phyloP scores from a whole-genome alignment of 2,888 invertebrate species.

The Drosophila fungiperda region DNA sequence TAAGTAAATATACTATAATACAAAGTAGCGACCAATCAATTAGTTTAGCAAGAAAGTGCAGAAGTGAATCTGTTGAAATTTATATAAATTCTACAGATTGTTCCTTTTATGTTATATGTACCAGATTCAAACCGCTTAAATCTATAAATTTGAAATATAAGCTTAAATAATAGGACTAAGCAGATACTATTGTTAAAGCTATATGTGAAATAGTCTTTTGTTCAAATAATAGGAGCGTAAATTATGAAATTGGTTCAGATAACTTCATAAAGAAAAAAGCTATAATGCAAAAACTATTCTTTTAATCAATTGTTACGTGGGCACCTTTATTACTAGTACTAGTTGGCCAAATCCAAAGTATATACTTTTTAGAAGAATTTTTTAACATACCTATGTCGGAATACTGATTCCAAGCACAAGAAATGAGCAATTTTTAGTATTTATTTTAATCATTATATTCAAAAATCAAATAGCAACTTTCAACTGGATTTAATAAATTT shows the following conservation, averaged over 20 bases:
- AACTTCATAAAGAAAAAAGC: background rate
- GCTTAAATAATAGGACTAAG: background rate
- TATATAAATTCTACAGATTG: background rate
- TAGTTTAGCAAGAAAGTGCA: background rate
- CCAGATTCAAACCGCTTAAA: background rate
- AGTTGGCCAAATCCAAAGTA: background rate
- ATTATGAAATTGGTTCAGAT: background rate
- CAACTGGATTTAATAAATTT: background rate
- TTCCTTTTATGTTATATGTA: background rate
- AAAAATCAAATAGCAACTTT: background rate
- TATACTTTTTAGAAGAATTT: background rate
- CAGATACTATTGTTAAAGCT: background rate
- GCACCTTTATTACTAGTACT: background rate
- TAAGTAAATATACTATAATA: conserved; percentile 2
- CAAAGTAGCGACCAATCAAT: background rate
- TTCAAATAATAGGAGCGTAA: background rate
- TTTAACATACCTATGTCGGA: background rate
- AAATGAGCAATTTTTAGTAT: background rate
- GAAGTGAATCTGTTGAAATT: background rate
- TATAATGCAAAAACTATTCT: background rate
- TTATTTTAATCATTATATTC: background rate
- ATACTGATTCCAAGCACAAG: background rate
- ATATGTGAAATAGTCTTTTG: background rate
- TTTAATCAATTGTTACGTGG: background rate
- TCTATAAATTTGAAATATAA: background rate